Conservation (phyloP, 2,113 vertebrate genomes). For the Elachura formosa region DNA sequence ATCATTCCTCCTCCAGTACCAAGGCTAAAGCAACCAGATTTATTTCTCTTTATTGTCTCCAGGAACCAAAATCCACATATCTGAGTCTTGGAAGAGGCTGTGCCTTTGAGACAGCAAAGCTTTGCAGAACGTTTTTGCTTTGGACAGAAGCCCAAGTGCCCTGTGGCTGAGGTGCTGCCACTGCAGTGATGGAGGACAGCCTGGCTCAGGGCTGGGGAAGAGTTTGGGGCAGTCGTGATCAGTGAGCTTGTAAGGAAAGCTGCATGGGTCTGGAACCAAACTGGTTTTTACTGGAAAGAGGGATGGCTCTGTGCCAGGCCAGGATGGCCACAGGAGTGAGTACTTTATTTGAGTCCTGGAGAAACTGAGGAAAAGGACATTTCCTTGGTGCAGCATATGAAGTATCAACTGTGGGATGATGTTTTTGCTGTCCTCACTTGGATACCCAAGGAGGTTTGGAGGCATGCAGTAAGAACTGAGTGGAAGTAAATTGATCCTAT, state of each 20-base stretch:
- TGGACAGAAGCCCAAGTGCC: not conserved
- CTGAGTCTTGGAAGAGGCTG: not conserved
- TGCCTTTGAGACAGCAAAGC: not conserved
- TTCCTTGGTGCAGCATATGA: not conserved
- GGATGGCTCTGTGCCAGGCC: not conserved
- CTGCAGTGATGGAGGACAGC: not conserved
- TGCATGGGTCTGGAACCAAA: fast-evolving
- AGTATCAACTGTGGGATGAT: not conserved
- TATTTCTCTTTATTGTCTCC: constrained; percentile 40
- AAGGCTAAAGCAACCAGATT: constrained; percentile 14
- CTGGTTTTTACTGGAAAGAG: not conserved
- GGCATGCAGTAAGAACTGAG: not conserved
- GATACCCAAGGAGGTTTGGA: not conserved
- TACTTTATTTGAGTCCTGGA: not conserved
- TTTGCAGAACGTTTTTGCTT: not conserved
- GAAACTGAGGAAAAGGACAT: not conserved
- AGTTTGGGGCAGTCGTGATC: fast-evolving
- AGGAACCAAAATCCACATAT: not conserved
- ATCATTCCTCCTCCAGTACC: not conserved
- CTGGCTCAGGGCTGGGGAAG: not conserved
- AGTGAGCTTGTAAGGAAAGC: not conserved
- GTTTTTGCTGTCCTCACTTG: not conserved
- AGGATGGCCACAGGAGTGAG: fast-evolving
- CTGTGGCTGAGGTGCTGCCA: not conserved
- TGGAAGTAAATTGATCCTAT: not conserved